Percentiles rank a stretch among this genome's conserved stretches.
Conservation (phyloP, 2,888 invertebrate genomes). For the Carterocephalus palaemon region DNA sequence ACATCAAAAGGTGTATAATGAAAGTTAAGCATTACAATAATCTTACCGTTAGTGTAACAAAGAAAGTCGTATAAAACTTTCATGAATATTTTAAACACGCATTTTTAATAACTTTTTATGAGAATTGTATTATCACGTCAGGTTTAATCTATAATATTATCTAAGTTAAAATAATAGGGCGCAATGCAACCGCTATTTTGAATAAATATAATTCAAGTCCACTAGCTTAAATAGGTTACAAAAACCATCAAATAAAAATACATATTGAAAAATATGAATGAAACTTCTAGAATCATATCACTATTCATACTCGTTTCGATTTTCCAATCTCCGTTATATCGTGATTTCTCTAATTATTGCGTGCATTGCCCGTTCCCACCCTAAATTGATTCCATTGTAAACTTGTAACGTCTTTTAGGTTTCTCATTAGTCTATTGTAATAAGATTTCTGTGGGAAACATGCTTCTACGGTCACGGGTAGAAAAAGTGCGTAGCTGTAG, state of each 20-base stretch:
- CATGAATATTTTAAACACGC: too few species aligned
- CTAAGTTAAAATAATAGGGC: too few species aligned
- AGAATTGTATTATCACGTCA: too few species aligned
- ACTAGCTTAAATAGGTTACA: not conserved
- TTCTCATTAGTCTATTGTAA: constrained; percentile 27
- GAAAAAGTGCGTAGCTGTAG: constrained; percentile 24
- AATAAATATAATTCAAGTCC: not conserved
- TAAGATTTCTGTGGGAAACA: constrained; percentile 30
- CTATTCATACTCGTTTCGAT: constrained; percentile 11
- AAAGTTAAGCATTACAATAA: too few species aligned
- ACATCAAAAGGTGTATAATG: too few species aligned
- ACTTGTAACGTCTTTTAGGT: constrained; percentile 14
- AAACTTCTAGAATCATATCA: constrained; percentile 12
- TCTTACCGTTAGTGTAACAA: too few species aligned
- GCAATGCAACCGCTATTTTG: too few species aligned
- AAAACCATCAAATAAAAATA: constrained; percentile 1
- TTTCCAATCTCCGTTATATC: constrained; percentile 19
- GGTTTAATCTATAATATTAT: too few species aligned
- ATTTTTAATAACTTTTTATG: too few species aligned
- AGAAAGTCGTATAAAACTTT: too few species aligned
- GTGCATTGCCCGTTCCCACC: constrained; percentile 14
- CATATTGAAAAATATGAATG: not conserved
- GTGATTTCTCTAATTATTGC: constrained; percentile 36
- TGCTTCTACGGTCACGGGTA: constrained; percentile 27
- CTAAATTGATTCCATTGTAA: constrained; percentile 19